phyloP scores from a whole-genome alignment of 2,113 vertebrate species.

The Pterocles gutturalis region DNA sequence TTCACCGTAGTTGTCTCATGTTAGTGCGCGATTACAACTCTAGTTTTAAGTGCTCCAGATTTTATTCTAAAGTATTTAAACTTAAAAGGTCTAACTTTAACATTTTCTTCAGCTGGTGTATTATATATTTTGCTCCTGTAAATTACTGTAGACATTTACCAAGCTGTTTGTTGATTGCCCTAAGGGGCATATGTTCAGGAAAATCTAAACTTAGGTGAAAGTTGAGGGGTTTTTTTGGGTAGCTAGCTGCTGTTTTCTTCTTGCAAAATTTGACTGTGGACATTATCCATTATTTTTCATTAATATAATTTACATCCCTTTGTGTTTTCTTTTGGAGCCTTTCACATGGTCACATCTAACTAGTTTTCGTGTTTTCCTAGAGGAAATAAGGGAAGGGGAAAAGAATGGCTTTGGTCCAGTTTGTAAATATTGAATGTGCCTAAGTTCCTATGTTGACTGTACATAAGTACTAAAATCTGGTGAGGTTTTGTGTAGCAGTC shows the following conservation, averaged over 20 bases:
- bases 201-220: background rate
- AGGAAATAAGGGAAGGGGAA: background rate
- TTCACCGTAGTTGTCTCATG: background rate
- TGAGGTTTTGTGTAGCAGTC: background rate
- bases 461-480: background rate
- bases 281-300: background rate
- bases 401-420: background rate
- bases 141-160: background rate
- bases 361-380: background rate
- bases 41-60: background rate
- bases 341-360: background rate
- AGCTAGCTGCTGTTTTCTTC: background rate
- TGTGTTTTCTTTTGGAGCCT: background rate
- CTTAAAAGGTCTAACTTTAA: background rate
- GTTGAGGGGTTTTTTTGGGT: rapidly evolving
- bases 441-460: background rate
- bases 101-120: background rate
- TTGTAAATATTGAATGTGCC: background rate
- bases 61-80: background rate
- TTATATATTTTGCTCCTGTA: background rate
- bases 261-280: background rate
- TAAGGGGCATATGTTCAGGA: background rate
- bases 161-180: background rate
- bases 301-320: background rate
- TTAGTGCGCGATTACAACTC: background rate